These are phyloP conservation scores for Scaptomyza tumidula DNA, from an alignment of 2,888 invertebrate species.

Conservation along the genomic window DNA sequence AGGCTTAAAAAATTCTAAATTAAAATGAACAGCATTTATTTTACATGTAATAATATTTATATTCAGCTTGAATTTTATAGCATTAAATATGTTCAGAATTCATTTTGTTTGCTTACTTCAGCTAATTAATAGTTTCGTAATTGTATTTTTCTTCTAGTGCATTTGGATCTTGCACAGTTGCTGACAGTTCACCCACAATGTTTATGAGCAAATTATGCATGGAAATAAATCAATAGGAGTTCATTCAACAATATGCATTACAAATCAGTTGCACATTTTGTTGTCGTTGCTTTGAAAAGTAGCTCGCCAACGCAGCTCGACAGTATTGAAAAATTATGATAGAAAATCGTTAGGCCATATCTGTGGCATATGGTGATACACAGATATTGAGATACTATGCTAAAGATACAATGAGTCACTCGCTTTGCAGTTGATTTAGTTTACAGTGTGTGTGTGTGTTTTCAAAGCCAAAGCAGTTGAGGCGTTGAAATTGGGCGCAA, in stretches of 20 bases:
- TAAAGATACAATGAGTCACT: conserved; percentile 70
- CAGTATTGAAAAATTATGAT: conserved; percentile 74
- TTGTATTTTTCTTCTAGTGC: conserved; percentile 39
- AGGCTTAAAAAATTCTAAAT: too few species aligned
- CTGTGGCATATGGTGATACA: conserved; percentile 49
- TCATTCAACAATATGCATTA: conserved; percentile 60
- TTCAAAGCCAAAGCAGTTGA: conserved; percentile 58
- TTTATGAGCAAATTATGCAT: conserved; percentile 66
- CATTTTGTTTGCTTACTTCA: not conserved
- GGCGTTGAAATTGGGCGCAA: conserved; percentile 80
- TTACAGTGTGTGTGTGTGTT: conserved; percentile 7
- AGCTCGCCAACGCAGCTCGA: conserved; percentile 61
- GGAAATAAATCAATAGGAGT: conserved; percentile 73
- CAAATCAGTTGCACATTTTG: conserved; percentile 46
- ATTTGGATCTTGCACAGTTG: conserved; percentile 55
- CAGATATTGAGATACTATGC: conserved; percentile 44
- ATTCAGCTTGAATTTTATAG: not conserved
- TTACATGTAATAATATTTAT: not conserved
- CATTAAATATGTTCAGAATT: not conserved
- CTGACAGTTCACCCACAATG: conserved; percentile 66
- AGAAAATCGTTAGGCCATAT: conserved; percentile 60
- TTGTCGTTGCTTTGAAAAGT: conserved; percentile 20
- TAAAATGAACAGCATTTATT: not conserved
- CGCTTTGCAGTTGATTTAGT: conserved; percentile 56
- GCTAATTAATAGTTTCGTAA: not conserved